Evolutionary conservation across 2,888 invertebrate genomes (phyloP).

Genomic region (Eilema caniola): DNA sequence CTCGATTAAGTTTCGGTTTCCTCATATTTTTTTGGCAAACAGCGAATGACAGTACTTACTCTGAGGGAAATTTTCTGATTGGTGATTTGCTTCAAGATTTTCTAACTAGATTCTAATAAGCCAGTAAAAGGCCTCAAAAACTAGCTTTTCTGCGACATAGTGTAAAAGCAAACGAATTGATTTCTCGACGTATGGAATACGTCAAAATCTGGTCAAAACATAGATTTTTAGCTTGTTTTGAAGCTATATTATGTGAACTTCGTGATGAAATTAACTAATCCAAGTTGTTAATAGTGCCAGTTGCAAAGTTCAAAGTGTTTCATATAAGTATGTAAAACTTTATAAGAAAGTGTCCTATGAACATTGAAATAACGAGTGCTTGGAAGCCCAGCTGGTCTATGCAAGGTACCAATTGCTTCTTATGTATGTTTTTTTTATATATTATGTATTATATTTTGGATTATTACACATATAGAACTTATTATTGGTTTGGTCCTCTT

Average conservation of each 20-base stretch:
- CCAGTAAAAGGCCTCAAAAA: constrained; percentile 33
- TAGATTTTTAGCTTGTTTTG: constrained; percentile 69
- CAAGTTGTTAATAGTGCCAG: constrained; percentile 41
- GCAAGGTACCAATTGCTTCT: constrained; percentile 52
- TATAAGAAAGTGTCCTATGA: constrained; percentile 51
- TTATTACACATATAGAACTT: neutral
- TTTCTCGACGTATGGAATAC: constrained; percentile 51
- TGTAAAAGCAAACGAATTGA: constrained; percentile 50
- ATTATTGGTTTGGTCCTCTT: constrained; percentile 32
- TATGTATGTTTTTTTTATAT: constrained; percentile 48
- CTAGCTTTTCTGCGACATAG: constrained; percentile 10
- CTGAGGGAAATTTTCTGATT: constrained; percentile 27
- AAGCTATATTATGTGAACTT: constrained; percentile 45
- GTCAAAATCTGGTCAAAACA: constrained; percentile 75
- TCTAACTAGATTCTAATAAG: constrained; percentile 29
- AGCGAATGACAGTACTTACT: neutral
- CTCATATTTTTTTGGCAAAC: neutral
- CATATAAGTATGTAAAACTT: constrained; percentile 47
- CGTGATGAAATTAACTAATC: constrained; percentile 36
- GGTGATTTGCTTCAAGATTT: neutral
- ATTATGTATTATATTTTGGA: constrained; percentile 25
- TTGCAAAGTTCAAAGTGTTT: constrained; percentile 34
- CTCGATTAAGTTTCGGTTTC: neutral
- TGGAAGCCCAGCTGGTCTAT: constrained; percentile 72
- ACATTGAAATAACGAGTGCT: constrained; percentile 54